These are phyloP conservation scores for Fragum fragum DNA, from an alignment of 2,888 invertebrate genomes.

Conservation along the genomic window DNA sequence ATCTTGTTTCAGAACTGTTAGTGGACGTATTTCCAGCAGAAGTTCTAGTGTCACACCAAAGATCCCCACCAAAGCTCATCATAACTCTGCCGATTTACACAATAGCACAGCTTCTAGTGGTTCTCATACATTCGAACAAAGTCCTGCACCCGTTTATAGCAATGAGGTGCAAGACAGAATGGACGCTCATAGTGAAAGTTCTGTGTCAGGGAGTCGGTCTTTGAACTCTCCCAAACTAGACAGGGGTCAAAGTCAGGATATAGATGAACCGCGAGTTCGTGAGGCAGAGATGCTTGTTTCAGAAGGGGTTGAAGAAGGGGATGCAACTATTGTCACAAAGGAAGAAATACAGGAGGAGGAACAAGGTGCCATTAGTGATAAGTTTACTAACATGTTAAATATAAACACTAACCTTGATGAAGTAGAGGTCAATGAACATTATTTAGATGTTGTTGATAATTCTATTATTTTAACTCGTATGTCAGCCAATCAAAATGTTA, in stretches of 20 bases:
- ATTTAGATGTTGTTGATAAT: slow-evolving; percentile 70
- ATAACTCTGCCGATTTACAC: slow-evolving; percentile 84
- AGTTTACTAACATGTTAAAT: slow-evolving; percentile 72
- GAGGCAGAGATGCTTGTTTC: slow-evolving; percentile 54
- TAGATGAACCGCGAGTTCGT: slow-evolving; percentile 59
- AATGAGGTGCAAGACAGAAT: slow-evolving; percentile 80
- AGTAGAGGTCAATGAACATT: slow-evolving; percentile 66
- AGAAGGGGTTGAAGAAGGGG: slow-evolving; percentile 54
- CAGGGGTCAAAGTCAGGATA: slow-evolving; percentile 61
- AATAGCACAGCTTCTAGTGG: slow-evolving; percentile 85
- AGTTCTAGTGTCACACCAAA: slow-evolving; percentile 86
- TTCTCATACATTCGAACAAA: slow-evolving; percentile 83
- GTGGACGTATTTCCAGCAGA: slow-evolving; percentile 85
- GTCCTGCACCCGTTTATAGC: slow-evolving; percentile 56
- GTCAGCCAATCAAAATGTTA: slow-evolving; percentile 86
- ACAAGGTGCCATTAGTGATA: slow-evolving; percentile 76
- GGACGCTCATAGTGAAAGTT: slow-evolving; percentile 83
- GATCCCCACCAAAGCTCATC: slow-evolving; percentile 81
- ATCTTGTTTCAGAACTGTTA: slow-evolving; percentile 81
- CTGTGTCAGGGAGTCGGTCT: slow-evolving; percentile 83
- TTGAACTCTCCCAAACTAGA: slow-evolving; percentile 83
- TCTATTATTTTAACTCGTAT: slow-evolving; percentile 72
- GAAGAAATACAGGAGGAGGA: slow-evolving; percentile 40
- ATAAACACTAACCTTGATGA: slow-evolving; percentile 70
- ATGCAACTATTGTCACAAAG: slow-evolving; percentile 34